phyloP scores from a whole-genome alignment of 2,113 vertebrate genomes.

The Verasper variegatus region DNA sequence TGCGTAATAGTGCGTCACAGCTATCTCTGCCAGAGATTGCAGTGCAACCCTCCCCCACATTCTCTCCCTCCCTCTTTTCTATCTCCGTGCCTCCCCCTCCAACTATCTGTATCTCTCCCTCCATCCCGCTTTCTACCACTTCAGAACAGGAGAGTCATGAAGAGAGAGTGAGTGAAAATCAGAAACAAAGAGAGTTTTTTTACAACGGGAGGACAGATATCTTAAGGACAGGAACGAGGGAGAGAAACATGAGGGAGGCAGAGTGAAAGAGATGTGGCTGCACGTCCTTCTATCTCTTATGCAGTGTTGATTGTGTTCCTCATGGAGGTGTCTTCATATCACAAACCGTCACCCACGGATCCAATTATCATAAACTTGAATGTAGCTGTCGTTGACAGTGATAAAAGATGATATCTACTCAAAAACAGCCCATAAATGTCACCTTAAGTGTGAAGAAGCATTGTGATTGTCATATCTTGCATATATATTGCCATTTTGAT shows the following conservation, averaged over 20 bases:
- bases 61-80: constrained; percentile 61
- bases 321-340: constrained; percentile 13
- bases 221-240: constrained; percentile 26
- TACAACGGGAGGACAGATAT: constrained; percentile 29
- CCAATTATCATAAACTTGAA: constrained; percentile 30
- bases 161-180: constrained; percentile 30
- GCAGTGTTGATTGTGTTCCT: not conserved
- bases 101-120: constrained; percentile 58
- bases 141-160: constrained; percentile 43
- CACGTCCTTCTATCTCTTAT: constrained; percentile 17
- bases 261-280: constrained; percentile 30
- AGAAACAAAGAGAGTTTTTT: constrained; percentile 37
- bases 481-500: not conserved
- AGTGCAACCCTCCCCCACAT: constrained; percentile 73
- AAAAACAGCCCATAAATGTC: constrained; percentile 8
- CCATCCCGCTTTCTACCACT: constrained; percentile 55
- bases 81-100: constrained; percentile 60
- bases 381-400: not conserved
- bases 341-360: constrained; percentile 11
- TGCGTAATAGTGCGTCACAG: constrained; percentile 70
- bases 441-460: constrained; percentile 15
- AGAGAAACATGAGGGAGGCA: constrained; percentile 8
- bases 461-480: not conserved
- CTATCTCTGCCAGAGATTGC: constrained; percentile 75
- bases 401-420: constrained; percentile 4